Evolutionary conservation across 2,888 invertebrate species (phyloP), one percentile per base, ranked within the genome.

Genomic region (Drosophila diplacantha): DNA sequence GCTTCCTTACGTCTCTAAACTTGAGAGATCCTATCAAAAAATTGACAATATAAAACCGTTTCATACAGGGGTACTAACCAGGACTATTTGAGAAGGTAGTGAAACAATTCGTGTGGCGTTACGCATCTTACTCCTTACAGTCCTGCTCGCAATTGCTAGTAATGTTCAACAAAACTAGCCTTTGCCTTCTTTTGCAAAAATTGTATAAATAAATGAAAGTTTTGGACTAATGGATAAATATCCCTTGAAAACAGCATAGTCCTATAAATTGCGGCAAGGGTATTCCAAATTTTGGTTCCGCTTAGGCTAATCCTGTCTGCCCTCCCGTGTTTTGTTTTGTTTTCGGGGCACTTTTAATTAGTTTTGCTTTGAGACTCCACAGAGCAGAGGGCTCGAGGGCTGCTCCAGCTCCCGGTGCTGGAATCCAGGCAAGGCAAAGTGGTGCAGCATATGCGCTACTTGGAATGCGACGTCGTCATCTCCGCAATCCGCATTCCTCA

Each of bases 331-430:
- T 56, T 20, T 56, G 54, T 57, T 53, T 55, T 82, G 82, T 85
- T 85, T 83, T 85, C 44, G 85, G 85, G 83, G 75, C 85, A 85
- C 85, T 86, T 85, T 85, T 85, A 85, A 85, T 85, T 85, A 85
- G 86, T 85, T 85, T 85, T 85, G 85, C 83, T 85, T 83, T 77
- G 73, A 35, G 61, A 51, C 65, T 57, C 22, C 51, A 31, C 52
- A 16, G 35, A 32, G 32, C 46, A 54, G 29, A 59, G 50, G 34
- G 37, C 64, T 69, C 41, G 37, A 34, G 60, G 60, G 41, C 41
- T 35, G 41, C 59, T 50, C 35, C 60, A 50, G 60, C 60, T 60
- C 49, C 50, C 39, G 58, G 34, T 38, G 57, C 24, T 31, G 44
- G 52, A 54, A 18, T 20, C 54, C 26, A 7, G 51, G 39, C 31